Conservation (phyloP, 1,140 invertebrate genomes). For the Zaprionus gabonicus region DNA sequence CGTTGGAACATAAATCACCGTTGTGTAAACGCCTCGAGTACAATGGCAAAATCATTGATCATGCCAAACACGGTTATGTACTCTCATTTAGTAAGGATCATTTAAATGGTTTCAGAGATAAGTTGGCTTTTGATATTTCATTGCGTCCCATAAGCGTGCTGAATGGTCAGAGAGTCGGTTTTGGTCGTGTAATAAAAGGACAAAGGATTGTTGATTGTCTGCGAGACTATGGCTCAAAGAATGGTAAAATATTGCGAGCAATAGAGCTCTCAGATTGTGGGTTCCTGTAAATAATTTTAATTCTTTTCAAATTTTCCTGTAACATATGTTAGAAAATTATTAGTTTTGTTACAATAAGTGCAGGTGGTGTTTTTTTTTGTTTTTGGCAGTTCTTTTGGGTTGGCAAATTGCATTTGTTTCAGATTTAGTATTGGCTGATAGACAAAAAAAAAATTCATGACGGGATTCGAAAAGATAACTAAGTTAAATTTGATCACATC, state of each 20-base stretch:
- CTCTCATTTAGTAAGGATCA: constrained; percentile 66
- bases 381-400: too few relatives aligned
- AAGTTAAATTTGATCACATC: background rate
- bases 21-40: constrained; percentile 58
- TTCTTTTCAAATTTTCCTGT: constrained; percentile 25
- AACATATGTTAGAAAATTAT: constrained; percentile 22
- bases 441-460: too few relatives aligned
- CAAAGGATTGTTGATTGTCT: constrained; percentile 67
- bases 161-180: constrained; percentile 71
- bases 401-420: too few relatives aligned
- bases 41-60: constrained; percentile 68
- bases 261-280: constrained; percentile 63
- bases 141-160: constrained; percentile 68
- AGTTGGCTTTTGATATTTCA: constrained; percentile 60
- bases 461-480: background rate
- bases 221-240: constrained; percentile 73
- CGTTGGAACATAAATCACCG: constrained; percentile 22
- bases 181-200: constrained; percentile 64
- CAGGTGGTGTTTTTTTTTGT: too few relatives aligned
- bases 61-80: constrained; percentile 51
- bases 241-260: constrained; percentile 67
- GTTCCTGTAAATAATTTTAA: constrained; percentile 31
- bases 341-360: background rate
- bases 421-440: too few relatives aligned
- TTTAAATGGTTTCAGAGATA: constrained; percentile 53